A percentile compares a stretch with the other conserved stretches of the same genome.
Conservation (phyloP, 92 coral and sea anemone species). For the Bergia puertoricense region DNA sequence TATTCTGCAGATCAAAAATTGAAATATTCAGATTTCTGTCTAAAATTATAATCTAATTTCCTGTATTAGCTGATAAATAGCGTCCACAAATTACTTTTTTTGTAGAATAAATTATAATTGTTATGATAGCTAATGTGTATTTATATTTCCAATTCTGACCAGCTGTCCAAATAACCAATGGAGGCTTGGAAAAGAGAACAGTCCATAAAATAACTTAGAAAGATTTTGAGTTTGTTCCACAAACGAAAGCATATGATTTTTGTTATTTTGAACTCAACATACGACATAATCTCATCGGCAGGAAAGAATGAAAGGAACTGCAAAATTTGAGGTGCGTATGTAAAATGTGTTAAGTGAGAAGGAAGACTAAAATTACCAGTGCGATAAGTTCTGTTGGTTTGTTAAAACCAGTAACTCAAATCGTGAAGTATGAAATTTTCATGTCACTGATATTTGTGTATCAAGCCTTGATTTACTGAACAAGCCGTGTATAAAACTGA, state of each 20-base stretch:
- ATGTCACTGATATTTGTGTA: not conserved
- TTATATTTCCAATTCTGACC: not conserved
- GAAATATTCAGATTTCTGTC: not conserved
- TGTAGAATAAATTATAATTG: not conserved
- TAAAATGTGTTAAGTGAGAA: too few species aligned
- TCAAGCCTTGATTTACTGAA: not conserved
- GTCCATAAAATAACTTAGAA: not conserved
- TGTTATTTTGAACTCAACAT: not conserved
- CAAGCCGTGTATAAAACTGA: not conserved
- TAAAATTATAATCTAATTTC: too few species aligned
- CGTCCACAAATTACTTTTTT: not conserved
- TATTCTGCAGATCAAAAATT: not conserved
- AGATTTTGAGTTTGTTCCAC: too few species aligned
- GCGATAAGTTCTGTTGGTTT: too few species aligned
- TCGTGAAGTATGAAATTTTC: not conserved
- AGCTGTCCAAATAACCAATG: not conserved
- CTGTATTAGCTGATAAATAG: not conserved
- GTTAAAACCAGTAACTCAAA: not conserved
- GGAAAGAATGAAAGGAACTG: not conserved
- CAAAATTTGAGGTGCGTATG: not conserved
- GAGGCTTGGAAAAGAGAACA: not conserved
- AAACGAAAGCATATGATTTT: not conserved
- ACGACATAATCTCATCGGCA: not conserved
- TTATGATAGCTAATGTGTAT: not conserved
- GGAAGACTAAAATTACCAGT: not conserved